Percentiles rank a stretch among this genome's conserved stretches.
Conservation (phyloP, 2,888 invertebrate species). For the Cistogaster globosa region DNA sequence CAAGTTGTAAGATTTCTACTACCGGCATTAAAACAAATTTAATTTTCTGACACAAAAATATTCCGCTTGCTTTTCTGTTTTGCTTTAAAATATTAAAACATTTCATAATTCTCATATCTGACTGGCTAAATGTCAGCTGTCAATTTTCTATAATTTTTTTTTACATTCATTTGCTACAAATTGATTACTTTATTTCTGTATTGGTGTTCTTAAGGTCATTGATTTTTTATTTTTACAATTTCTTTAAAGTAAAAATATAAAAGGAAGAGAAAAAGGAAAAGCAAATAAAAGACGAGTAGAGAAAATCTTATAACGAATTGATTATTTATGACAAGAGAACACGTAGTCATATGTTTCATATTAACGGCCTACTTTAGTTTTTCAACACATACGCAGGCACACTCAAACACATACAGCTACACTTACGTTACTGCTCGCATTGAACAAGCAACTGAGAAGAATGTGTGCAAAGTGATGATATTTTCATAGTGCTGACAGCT, state of each 20-base stretch:
- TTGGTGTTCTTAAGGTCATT: constrained; percentile 66
- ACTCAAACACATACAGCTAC: background rate
- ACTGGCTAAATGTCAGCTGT: constrained; percentile 60
- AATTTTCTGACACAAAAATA: background rate
- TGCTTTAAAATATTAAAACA: constrained; percentile 20
- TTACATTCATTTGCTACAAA: background rate
- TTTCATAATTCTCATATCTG: constrained; percentile 40
- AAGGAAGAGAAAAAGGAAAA: background rate
- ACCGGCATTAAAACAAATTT: background rate
- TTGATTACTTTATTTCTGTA: constrained; percentile 49
- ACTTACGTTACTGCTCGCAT: background rate
- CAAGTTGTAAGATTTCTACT: no score
- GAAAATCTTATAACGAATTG: constrained; percentile 63
- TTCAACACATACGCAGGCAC: background rate
- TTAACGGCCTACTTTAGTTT: constrained; percentile 63
- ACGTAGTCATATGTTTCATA: constrained; percentile 67
- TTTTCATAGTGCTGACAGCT: constrained; percentile 68
- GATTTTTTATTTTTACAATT: constrained; percentile 34
- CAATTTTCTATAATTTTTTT: constrained; percentile 45
- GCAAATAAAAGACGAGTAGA: background rate
- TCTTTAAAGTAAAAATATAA: constrained; percentile 3
- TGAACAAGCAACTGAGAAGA: background rate
- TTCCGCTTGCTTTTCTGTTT: constrained; percentile 3
- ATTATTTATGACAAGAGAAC: constrained; percentile 70
- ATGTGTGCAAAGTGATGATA: constrained; percentile 37